These are phyloP conservation scores for Drosophila mayaguana DNA, from an alignment of 2,888 invertebrate species.

Conservation along the genomic window DNA sequence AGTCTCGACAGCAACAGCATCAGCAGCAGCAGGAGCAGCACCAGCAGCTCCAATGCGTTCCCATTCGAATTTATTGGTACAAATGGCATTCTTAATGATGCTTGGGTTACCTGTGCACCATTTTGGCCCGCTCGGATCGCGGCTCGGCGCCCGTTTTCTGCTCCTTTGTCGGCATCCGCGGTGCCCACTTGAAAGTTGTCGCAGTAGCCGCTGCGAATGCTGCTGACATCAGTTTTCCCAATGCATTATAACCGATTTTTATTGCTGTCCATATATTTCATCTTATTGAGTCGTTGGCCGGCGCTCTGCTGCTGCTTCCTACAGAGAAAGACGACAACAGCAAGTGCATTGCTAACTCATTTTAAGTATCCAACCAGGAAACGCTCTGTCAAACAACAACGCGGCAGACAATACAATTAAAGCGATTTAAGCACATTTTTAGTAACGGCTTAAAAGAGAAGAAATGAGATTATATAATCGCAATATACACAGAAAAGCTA, in stretches of 20 bases:
- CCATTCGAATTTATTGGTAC: conserved; percentile 83
- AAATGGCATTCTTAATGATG: conserved; percentile 84
- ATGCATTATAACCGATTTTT: conserved; percentile 83
- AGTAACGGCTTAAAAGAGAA: not conserved
- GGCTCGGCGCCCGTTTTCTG: conserved; percentile 69
- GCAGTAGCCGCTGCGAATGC: conserved; percentile 49
- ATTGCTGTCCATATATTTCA: conserved; percentile 83
- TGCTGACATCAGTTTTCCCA: conserved; percentile 62
- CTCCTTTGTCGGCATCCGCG: conserved; percentile 71
- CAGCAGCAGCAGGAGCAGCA: conserved; percentile 39
- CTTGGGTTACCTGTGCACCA: conserved; percentile 52
- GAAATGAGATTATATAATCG: not conserved
- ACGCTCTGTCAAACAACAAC: not conserved
- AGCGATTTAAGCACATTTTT: too few species aligned
- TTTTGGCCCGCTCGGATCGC: conserved; percentile 30
- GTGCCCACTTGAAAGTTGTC: conserved; percentile 56
- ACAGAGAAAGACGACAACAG: conserved; percentile 36
- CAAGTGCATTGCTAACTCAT: conserved; percentile 49
- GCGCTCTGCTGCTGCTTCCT: conserved; percentile 20
- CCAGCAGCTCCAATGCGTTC: conserved; percentile 39
- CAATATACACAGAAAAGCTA: not conserved
- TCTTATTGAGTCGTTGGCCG: conserved; percentile 83
- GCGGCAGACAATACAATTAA: not conserved
- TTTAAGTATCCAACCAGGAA: conserved; percentile 21
- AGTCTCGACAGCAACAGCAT: conserved; percentile 31